These are phyloP conservation scores for Menura novaehollandiae DNA, from an alignment of 2,113 vertebrate species.

Conservation along the genomic window DNA sequence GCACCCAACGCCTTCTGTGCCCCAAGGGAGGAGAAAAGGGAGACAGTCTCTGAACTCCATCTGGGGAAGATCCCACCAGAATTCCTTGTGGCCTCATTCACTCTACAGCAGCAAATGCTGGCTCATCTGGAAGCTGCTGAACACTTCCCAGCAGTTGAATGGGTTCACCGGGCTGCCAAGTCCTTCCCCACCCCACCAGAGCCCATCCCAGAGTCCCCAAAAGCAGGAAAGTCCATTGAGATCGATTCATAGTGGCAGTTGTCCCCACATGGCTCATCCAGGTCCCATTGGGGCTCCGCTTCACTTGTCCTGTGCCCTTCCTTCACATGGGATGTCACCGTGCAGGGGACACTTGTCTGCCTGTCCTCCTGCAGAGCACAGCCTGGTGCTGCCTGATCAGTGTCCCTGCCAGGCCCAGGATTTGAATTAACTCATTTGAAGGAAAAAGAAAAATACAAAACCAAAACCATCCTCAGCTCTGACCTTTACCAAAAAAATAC, in stretches of 20 bases:
- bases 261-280: neutral
- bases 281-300: neutral
- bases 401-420: neutral
- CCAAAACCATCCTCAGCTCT: slow-evolving; percentile 26
- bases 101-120: neutral
- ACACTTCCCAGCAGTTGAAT: neutral
- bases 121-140: neutral
- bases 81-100: neutral
- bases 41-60: neutral
- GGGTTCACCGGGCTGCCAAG: neutral
- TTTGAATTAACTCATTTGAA: neutral
- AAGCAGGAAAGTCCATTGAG: neutral
- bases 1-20: neutral
- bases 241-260: rapidly evolving
- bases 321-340: neutral
- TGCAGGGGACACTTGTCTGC: neutral
- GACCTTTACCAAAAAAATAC: slow-evolving; percentile 53
- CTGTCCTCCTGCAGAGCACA: neutral
- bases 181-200: neutral
- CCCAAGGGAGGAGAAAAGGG: neutral
- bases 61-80: neutral
- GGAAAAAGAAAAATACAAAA: slow-evolving; percentile 10
- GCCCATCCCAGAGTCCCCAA: neutral
- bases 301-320: neutral
- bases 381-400: neutral